Percentiles rank a stretch among this genome's conserved stretches.
Conservation (phyloP, 2,888 invertebrate species). For the Mystacides longicornis region DNA sequence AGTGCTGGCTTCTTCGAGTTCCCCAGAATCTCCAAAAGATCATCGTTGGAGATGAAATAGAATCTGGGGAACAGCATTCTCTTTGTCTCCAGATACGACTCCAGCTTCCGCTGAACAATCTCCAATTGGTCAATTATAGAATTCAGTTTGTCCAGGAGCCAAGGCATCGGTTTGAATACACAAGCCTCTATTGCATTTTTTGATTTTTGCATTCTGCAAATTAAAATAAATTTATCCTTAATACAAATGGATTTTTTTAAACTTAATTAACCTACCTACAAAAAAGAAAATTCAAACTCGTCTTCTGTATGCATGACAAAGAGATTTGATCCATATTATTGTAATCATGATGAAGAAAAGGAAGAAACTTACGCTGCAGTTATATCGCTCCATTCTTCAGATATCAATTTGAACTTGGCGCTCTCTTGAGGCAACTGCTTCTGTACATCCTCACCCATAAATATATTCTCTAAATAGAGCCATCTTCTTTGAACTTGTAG, state of each 20-base stretch:
- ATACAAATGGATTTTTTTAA: not conserved
- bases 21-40: slow-evolving; percentile 76
- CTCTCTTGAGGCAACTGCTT: slow-evolving; percentile 75
- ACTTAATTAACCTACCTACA: not conserved
- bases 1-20: slow-evolving; percentile 77
- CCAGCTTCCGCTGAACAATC: slow-evolving; percentile 72
- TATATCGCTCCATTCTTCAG: slow-evolving; percentile 63
- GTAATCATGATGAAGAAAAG: not conserved
- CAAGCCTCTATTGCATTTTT: slow-evolving; percentile 56
- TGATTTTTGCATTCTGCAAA: slow-evolving; percentile 43
- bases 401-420: slow-evolving; percentile 63
- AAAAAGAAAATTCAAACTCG: no score
- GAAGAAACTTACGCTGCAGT: slow-evolving; percentile 45
- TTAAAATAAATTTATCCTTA: no score
- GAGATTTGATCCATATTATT: no score
- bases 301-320: no score
- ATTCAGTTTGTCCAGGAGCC: slow-evolving; percentile 59
- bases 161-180: slow-evolving; percentile 52
- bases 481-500: slow-evolving; percentile 80
- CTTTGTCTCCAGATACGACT: slow-evolving; percentile 82
- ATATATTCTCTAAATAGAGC: slow-evolving; percentile 84
- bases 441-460: slow-evolving; percentile 78
- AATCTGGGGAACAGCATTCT: slow-evolving; percentile 77
- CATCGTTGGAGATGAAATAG: slow-evolving; percentile 58
- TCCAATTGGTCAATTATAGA: slow-evolving; percentile 71